Evolutionary conservation across 2,797 vertebrate species (phyloP).

Genomic region (Coluber constrictor): DNA sequence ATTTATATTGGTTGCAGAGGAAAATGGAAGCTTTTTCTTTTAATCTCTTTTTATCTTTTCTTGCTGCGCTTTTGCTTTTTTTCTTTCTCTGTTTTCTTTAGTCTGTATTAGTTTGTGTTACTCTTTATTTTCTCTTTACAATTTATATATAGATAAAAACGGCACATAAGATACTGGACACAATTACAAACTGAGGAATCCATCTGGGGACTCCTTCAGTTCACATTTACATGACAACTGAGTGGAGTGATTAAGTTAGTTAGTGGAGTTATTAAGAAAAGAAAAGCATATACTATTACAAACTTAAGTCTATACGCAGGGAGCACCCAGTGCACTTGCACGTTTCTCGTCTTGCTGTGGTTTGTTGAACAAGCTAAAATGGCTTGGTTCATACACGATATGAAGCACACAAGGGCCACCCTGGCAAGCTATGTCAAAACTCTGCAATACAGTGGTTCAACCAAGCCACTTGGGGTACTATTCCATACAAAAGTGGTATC

Average conservation of each 20-base stretch:
- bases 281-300: neutral
- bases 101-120: neutral
- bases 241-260: neutral
- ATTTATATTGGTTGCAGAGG: neutral
- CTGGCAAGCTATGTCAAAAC: neutral
- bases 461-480: neutral
- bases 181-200: neutral
- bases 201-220: neutral
- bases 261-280: neutral
- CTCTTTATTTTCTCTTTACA: neutral
- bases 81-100: neutral
- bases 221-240: neutral
- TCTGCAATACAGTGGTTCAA: neutral
- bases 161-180: neutral
- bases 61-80: neutral
- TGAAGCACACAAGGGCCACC: neutral
- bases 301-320: neutral
- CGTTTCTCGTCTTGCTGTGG: neutral
- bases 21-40: neutral
- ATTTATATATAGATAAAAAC: neutral
- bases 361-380: neutral
- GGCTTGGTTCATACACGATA: neutral
- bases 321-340: neutral
- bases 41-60: neutral
- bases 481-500: neutral